phyloP scores from a whole-genome alignment of 1,140 invertebrate genomes.

The Probaryconus sp. region DNA sequence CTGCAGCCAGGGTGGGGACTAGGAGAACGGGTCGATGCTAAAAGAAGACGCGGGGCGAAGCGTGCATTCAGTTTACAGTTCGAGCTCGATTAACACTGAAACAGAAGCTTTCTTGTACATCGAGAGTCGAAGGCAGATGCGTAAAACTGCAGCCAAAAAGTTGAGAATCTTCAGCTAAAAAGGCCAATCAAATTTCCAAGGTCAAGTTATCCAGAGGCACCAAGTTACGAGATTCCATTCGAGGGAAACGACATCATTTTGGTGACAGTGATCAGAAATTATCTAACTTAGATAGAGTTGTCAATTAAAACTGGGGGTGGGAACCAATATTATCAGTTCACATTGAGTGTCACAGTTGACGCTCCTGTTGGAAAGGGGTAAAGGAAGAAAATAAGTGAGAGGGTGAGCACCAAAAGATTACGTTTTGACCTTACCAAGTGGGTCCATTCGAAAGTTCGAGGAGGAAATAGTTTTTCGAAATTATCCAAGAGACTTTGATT shows the following conservation, averaged over 20 bases:
- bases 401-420: too few relatives aligned
- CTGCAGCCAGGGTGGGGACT: slow-evolving; percentile 20
- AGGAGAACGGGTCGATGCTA: slow-evolving; percentile 67
- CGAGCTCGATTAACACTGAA: slow-evolving; percentile 40
- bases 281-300: too few relatives aligned
- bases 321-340: too few relatives aligned
- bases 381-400: too few relatives aligned
- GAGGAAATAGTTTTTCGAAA: not conserved
- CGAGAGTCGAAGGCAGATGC: slow-evolving; percentile 1
- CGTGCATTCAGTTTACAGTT: slow-evolving; percentile 62
- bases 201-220: not conserved
- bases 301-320: too few relatives aligned
- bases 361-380: too few relatives aligned
- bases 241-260: too few relatives aligned
- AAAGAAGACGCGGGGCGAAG: slow-evolving; percentile 63
- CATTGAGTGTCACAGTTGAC: too few relatives aligned
- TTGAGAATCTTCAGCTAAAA: not conserved
- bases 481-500: not conserved
- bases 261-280: too few relatives aligned
- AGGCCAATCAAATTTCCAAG: not conserved
- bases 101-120: slow-evolving; percentile 4
- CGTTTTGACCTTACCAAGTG: too few relatives aligned
- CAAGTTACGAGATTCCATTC: not conserved
- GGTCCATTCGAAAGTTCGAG: too few relatives aligned
- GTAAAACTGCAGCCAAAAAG: not conserved